These are phyloP conservation scores for Zaprionus tsacasi DNA, from an alignment of 1,140 invertebrate genomes.

Conservation along the genomic window DNA sequence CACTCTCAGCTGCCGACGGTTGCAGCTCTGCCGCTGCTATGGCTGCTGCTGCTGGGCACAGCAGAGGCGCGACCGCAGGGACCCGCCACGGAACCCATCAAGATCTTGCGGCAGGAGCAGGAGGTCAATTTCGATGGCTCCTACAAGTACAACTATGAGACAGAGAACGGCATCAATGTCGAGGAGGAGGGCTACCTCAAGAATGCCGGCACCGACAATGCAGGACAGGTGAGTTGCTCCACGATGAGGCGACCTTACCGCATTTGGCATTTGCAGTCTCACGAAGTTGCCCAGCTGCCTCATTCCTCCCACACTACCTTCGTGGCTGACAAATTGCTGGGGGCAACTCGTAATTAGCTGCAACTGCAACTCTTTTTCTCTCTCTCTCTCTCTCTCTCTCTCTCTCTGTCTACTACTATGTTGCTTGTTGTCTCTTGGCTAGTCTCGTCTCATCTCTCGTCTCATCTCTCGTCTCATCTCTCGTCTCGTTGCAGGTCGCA, in stretches of 20 bases:
- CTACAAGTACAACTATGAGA: conserved; percentile 87
- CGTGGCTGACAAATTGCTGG: conserved; percentile 34
- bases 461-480: conserved; percentile 24
- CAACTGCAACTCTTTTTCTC: conserved; percentile 28
- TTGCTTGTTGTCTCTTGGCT: neutral
- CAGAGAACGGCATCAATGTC: conserved; percentile 88
- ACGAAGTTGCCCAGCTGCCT: conserved; percentile 21
- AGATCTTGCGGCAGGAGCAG: conserved; percentile 87
- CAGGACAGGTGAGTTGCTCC: conserved; percentile 82
- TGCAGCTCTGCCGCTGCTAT: conserved; percentile 58
- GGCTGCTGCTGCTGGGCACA: conserved; percentile 15
- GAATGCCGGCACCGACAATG: conserved; percentile 87
- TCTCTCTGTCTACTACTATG: neutral
- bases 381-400: neutral
- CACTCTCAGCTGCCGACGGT: conserved; percentile 38
- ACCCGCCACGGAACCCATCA: conserved; percentile 85
- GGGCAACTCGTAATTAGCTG: conserved; percentile 24
- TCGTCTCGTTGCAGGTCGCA: conserved; percentile 83
- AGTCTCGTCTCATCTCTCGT: conserved; percentile 14
- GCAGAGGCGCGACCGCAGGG: conserved; percentile 69
- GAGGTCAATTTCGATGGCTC: conserved; percentile 88
- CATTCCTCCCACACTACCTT: neutral
- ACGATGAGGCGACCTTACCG: conserved; percentile 20
- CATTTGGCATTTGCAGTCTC: conserved; percentile 55
- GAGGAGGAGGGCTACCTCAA: conserved; percentile 89